Conservation (phyloP, 2,888 invertebrate genomes). For the Tipula lateralis region DNA sequence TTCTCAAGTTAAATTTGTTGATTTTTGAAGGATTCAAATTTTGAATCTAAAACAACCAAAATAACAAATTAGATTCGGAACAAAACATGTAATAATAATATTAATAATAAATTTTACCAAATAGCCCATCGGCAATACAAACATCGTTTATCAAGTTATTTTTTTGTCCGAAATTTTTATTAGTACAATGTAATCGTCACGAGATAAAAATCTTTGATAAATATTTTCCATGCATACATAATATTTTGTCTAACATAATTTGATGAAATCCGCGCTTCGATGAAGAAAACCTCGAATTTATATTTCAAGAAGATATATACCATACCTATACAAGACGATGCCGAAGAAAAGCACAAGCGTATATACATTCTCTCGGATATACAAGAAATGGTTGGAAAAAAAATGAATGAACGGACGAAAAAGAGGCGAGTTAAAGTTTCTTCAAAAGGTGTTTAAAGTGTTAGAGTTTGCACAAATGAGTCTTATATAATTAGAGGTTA, state of each 20-base stretch:
- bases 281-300: neutral
- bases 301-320: neutral
- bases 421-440: neutral
- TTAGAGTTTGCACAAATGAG: slow-evolving; percentile 30
- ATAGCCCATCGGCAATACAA: neutral
- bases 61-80: neutral
- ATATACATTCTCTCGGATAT: no score
- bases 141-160: neutral
- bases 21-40: neutral
- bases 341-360: neutral
- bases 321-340: neutral
- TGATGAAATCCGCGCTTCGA: neutral
- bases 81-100: neutral
- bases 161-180: neutral
- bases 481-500: slow-evolving; percentile 30
- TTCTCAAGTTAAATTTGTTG: neutral
- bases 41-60: neutral
- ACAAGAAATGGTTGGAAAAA: neutral
- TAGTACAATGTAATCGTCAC: neutral
- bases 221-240: neutral
- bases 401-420: slow-evolving; percentile 4
- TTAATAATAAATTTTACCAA: neutral
- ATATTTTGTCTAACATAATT: neutral
- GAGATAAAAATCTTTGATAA: slow-evolving; percentile 6
- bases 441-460: slow-evolving; percentile 31